Percentiles rank a stretch among this genome's conserved stretches.
Evolutionary conservation across 2,113 vertebrate species (phyloP).

Genomic region (Chloropsis hardwickii): DNA sequence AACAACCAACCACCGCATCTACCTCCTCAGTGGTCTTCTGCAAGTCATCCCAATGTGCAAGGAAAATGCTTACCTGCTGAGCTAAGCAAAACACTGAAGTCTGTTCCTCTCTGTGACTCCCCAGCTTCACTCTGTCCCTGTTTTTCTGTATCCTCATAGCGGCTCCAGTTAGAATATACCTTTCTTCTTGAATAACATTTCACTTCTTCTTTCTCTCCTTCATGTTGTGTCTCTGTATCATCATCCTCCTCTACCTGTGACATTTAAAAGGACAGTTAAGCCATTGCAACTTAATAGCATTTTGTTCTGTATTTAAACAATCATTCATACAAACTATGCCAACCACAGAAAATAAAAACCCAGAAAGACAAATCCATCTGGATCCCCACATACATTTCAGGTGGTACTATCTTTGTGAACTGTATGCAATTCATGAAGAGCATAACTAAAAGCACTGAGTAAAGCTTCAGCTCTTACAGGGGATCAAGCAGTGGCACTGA

Average conservation of each 20-base stretch:
- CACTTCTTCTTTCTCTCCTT: conserved; percentile 67
- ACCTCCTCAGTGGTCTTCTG: background rate
- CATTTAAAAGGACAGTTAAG: background rate
- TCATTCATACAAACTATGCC: background rate
- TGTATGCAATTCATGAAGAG: background rate
- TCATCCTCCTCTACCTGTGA: conserved; percentile 42
- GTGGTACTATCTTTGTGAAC: background rate
- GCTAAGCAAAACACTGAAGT: conserved; percentile 86
- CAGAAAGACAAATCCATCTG: background rate
- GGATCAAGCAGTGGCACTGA: background rate
- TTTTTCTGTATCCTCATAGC: conserved; percentile 82
- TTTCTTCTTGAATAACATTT: conserved; percentile 85
- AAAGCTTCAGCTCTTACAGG: background rate
- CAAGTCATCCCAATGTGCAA: rapidly evolving
- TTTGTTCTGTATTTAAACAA: background rate
- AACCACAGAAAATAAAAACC: background rate
- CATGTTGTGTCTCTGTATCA: conserved; percentile 43
- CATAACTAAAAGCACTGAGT: background rate
- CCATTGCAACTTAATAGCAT: background rate
- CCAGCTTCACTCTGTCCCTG: conserved; percentile 61
- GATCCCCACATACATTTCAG: background rate
- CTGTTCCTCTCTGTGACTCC: conserved; percentile 83
- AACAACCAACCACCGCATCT: background rate
- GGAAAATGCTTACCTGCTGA: conserved; percentile 79
- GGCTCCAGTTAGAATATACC: conserved; percentile 89